phyloP scores from a whole-genome alignment of 2,888 invertebrate species.

The Eupithecia tripunctaria region DNA sequence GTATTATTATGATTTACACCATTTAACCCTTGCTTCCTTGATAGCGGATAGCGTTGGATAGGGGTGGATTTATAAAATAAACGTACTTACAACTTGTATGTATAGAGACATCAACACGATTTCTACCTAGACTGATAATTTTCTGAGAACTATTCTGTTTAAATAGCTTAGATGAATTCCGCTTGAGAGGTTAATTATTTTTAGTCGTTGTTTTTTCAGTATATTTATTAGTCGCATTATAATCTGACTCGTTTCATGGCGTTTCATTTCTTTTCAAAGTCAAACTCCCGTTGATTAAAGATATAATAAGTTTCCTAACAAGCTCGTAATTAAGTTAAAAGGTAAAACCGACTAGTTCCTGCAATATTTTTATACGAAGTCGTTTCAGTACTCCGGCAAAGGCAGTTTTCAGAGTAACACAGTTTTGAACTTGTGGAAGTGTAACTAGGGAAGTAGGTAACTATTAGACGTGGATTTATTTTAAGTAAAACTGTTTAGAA shows the following conservation, averaged over 20 bases:
- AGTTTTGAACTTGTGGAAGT: not conserved
- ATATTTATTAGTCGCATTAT: not conserved
- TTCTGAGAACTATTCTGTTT: not conserved
- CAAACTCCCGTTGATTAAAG: conserved; percentile 17
- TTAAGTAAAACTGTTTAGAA: not conserved
- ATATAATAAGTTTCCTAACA: conserved; percentile 13
- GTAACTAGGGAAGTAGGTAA: not conserved
- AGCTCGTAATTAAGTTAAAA: conserved; percentile 23
- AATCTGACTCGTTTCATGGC: not conserved
- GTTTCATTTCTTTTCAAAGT: conserved; percentile 5
- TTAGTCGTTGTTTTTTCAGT: not conserved
- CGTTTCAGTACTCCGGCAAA: not conserved
- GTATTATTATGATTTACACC: conserved; percentile 72
- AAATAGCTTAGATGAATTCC: not conserved
- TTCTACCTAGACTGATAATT: not conserved
- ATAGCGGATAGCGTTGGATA: conserved; percentile 18
- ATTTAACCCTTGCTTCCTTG: conserved; percentile 51
- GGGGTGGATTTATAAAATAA: conserved; percentile 7
- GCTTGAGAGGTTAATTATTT: not conserved
- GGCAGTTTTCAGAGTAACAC: not conserved
- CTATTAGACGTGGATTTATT: not conserved
- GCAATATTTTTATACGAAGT: conserved; percentile 15
- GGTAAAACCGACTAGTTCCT: not conserved
- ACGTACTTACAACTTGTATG: not conserved
- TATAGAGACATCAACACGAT: not conserved